Base-by-base conservation (phyloP, 2,888 invertebrate genomes). In the Ecliptopera silaceata region DNA sequence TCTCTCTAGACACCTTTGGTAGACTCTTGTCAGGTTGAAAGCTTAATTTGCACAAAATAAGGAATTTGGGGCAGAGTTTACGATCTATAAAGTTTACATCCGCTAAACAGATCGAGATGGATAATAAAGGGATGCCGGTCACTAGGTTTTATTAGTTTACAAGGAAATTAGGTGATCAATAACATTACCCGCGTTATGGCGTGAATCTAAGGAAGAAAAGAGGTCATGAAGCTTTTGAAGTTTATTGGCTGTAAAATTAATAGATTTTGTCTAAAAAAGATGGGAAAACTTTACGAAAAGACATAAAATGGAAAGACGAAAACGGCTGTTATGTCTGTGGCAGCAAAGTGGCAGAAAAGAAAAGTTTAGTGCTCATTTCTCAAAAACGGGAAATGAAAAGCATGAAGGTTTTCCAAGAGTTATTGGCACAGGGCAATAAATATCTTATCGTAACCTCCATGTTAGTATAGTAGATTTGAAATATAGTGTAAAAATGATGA, bases 71-170 rank as follows among this genome's bases (percentile, higher is more conserved):
- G 61, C 68, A 29, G 22, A 64, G 12, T 74, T 76, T 69, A 78
- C 70, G 74, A 71, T 55, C 74, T 50, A 71, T 75, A 72, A 78
- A 71, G 42, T 71, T 74, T 64, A 73, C 69, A 64, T 53, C 54
- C 57, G 52, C 43, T 44, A 46, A 63, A 60, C 62, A 58, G 63
- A 66, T 72, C 66, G 63, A 64, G 54, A 41, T 51, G 58, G 49
- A 52, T 56, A 55, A 44, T 56, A 59, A 59, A 53, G 42, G 15
- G 29, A 55, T 51, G 29, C 22, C 44, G 49, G 51, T 52, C 54
- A 38, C 50, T 13, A 11, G 31, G 12, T 39, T 53, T 56, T 51
- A 52, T 53, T 50, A 20, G 39, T 38, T 55, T 55, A 43, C 53
- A 42, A 32, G 43, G 38, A 38, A 49, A 22, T 38, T 43, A 47